Evolutionary conservation across 53 echinoderm and acorn worm genomes (phyloP), one percentile per base, ranked within the genome.

Genomic region (Echinometra lucunter): DNA sequence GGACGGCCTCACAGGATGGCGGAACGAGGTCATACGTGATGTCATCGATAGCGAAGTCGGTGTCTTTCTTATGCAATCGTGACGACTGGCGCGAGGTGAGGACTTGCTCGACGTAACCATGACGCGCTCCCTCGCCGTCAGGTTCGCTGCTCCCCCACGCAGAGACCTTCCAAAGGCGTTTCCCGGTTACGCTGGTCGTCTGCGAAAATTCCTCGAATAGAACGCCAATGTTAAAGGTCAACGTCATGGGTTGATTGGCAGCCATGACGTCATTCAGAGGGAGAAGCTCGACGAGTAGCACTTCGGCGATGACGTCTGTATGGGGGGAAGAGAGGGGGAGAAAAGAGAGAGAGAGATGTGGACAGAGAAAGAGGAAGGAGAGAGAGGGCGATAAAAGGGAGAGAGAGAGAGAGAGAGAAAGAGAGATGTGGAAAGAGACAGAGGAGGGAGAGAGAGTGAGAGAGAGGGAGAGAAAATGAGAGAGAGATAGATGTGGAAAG

Each of bases 171-270:
- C 93, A 92, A 0, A 92, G 66, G 34, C 66, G 58, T 45, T 74
- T 78, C 6, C 93, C 93, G 37, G 78, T 45, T 9, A 92, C 93
- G 57, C 93, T 66, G 0, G 93, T 92, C 57, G 93, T 92, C 93
- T 92, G 93, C 6, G 80, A 92, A 35, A 55, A 92, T 47, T 92
- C 93, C 57, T 92, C 93, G 44, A 92, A 92, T 15, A 78, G 57
- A 38, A 92, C 57, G 16, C 80, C 93, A 21, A 92, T 44, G 57
- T 92, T 57, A 37, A 92, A 78, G 75, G 80, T 92, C 93, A 92
- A 75, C 34, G 80, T 92, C 35, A 56, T n/a, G 21, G 56, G 80
- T 80, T 57, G 30, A 23, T 91, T 27, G 25, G 8, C 91, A 28
- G 69, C 40, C 66, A 91, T 91, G 38, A 63, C 53, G 93, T 32